Percentiles rank a stretch among this genome's conserved stretches.
phyloP scores from a whole-genome alignment of 64 coral and sea anemone genomes.

The Platygyra sinensis region DNA sequence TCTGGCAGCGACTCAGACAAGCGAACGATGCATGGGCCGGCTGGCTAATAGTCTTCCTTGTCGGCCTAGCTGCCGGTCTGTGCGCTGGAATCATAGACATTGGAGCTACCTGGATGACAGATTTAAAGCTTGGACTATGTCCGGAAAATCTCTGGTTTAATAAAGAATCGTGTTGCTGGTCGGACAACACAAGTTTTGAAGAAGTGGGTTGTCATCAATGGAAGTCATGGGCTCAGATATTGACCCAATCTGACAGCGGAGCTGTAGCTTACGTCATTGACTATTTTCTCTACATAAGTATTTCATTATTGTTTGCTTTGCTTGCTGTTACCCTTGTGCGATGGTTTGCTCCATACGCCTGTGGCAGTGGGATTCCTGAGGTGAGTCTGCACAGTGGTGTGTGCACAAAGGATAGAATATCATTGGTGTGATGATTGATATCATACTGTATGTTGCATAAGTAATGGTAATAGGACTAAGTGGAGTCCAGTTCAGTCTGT shows the following conservation, averaged over 20 bases:
- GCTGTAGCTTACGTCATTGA: constrained; percentile 61
- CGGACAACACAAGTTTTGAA: constrained; percentile 61
- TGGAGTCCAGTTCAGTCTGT: too few relatives aligned
- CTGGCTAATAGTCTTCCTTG: constrained; percentile 87
- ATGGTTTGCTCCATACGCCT: constrained; percentile 97
- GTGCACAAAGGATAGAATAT: too few relatives aligned
- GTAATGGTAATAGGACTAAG: too few relatives aligned
- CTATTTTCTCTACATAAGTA: constrained; percentile 77
- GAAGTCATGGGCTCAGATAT: constrained; percentile 84
- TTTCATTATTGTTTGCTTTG: constrained; percentile 66
- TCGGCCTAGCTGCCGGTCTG: constrained; percentile 76
- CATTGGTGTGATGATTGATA: too few relatives aligned
- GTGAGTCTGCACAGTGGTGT: too few relatives aligned
- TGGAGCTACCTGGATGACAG: constrained; percentile 93
- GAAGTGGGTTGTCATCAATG: constrained; percentile 84
- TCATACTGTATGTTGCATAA: too few relatives aligned
- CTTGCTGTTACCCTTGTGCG: constrained; percentile 81
- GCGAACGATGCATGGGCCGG: constrained; percentile 93
- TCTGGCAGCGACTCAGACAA: constrained; percentile 78
- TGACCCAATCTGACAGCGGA: background rate
- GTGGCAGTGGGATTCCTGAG: constrained; percentile 99
- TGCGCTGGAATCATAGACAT: constrained; percentile 89
- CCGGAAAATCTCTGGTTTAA: constrained; percentile 96
- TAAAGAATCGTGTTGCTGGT: constrained; percentile 87
- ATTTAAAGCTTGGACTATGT: constrained; percentile 83